Conservation (phyloP, 1,140 invertebrate genomes). For the Ctenoplectra terminalis region DNA sequence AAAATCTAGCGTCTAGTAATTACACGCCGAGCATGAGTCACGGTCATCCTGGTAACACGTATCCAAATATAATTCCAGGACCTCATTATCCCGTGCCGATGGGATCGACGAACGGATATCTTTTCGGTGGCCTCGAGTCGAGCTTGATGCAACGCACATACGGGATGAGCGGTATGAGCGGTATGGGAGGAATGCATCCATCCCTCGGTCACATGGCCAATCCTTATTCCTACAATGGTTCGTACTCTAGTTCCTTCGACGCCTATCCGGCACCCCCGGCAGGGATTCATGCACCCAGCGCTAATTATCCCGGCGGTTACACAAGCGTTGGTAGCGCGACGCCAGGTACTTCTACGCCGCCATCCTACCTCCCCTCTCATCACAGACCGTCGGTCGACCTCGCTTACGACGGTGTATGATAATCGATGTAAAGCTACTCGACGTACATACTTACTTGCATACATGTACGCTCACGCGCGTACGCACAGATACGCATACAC, state of each 20-base stretch:
- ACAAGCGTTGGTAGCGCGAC: conserved; percentile 69
- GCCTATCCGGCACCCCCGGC: conserved; percentile 77
- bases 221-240: conserved; percentile 79
- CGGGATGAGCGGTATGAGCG: conserved; percentile 76
- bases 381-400: conserved; percentile 81
- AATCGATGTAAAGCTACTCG: conserved; percentile 74
- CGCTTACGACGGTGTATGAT: conserved; percentile 82
- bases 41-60: conserved; percentile 74
- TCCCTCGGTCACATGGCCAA: conserved; percentile 79
- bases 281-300: conserved; percentile 78
- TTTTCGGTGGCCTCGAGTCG: conserved; percentile 79
- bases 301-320: conserved; percentile 79
- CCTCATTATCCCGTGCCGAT: conserved; percentile 80
- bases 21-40: conserved; percentile 79
- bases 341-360: conserved; percentile 76
- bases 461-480: neutral
- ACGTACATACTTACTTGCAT: neutral
- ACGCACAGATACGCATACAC: neutral
- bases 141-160: conserved; percentile 81
- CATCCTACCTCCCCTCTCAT: conserved; percentile 79
- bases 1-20: conserved; percentile 81
- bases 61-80: conserved; percentile 78
- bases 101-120: conserved; percentile 78
- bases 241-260: conserved; percentile 81
- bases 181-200: conserved; percentile 79